phyloP scores from a whole-genome alignment of 92 coral and sea anemone species.

The Epizoanthus ramosus region DNA sequence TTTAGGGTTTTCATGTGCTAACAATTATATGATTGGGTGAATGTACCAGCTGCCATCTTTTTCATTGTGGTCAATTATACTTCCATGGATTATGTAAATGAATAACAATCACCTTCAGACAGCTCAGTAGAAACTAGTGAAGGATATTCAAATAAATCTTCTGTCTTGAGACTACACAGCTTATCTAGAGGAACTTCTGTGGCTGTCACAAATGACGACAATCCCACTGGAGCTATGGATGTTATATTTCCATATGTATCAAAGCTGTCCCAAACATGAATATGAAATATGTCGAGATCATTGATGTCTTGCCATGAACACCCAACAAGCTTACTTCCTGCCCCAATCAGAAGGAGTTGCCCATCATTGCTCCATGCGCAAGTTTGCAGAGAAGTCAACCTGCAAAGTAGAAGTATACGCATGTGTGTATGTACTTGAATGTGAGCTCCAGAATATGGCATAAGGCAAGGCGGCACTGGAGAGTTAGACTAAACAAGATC shows the following conservation, averaged over 20 bases:
- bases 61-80: too few relatives aligned
- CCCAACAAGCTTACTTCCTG: constrained; percentile 14
- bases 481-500: too few relatives aligned
- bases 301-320: constrained; percentile 19
- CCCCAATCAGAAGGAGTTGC: constrained; percentile 22
- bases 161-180: constrained; percentile 3
- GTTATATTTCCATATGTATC: constrained; percentile 27
- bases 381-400: background rate
- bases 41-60: too few relatives aligned
- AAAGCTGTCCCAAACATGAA: constrained; percentile 10
- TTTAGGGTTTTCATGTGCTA: too few relatives aligned
- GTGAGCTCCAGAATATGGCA: background rate
- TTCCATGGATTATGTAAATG: background rate
- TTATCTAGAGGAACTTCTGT: constrained; percentile 30
- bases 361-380: constrained; percentile 31
- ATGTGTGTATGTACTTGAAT: background rate
- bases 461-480: too few relatives aligned
- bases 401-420: background rate
- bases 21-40: too few relatives aligned
- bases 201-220: constrained; percentile 4
- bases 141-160: constrained; percentile 24
- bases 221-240: constrained; percentile 9
- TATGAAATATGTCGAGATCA: background rate
- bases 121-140: background rate
- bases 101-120: constrained; percentile 4